Evolutionary conservation across 2,888 invertebrate genomes (phyloP).

Genomic region (Chalcis sispes): DNA sequence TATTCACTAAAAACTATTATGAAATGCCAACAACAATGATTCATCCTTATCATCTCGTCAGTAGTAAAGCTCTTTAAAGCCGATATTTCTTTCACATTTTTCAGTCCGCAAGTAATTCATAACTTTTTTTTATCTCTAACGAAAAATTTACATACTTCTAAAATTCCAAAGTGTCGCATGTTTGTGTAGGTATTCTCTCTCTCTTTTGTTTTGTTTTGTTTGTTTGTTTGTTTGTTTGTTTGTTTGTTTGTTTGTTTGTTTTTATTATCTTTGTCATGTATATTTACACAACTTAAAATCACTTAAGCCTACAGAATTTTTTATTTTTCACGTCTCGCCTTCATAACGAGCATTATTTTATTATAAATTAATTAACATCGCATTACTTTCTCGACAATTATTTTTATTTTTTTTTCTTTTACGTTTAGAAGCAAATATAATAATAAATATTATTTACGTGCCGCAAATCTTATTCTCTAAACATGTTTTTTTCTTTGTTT

Average conservation of each 20-base stretch:
- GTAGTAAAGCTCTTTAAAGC: conserved; percentile 47
- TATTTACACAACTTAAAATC: conserved; percentile 51
- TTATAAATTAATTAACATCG: conserved; percentile 40
- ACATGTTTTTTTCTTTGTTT: conserved; percentile 34
- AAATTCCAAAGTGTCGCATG: conserved; percentile 23
- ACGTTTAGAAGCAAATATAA: conserved; percentile 34
- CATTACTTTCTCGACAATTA: conserved; percentile 25
- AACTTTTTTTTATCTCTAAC: conserved; percentile 39
- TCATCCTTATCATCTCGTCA: conserved; percentile 39
- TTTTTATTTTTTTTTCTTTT: neutral
- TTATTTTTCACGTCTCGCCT: conserved; percentile 25
- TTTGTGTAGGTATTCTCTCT: conserved; percentile 22
- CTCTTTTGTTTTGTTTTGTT: conserved; percentile 35
- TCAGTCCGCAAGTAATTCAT: conserved; percentile 39
- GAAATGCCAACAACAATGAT: conserved; percentile 64
- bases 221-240: neutral
- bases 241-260: conserved; percentile 35
- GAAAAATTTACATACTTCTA: conserved; percentile 52
- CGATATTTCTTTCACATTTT: conserved; percentile 32
- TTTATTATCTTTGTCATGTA: conserved; percentile 13
- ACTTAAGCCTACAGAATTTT: conserved; percentile 32
- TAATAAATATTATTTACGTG: conserved; percentile 40
- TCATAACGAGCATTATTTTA: neutral
- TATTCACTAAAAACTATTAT: conserved; percentile 62
- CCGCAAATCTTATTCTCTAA: conserved; percentile 41